A percentile compares a stretch with the other conserved stretches of the same genome.
phyloP scores from a whole-genome alignment of 2,113 vertebrate genomes.

The Mugil cephalus region DNA sequence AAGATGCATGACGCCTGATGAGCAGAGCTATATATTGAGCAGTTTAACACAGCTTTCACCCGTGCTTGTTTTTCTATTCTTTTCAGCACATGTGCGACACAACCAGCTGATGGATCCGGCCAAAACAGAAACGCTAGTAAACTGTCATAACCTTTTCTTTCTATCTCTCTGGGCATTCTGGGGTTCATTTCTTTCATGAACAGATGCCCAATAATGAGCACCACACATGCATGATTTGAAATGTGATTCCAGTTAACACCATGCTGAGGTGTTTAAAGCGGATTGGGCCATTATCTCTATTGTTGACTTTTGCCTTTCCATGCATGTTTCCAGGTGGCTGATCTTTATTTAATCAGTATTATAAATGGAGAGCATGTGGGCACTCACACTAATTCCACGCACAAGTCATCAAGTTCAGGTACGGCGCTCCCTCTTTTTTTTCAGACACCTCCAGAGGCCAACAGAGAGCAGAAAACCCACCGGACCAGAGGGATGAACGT shows the following conservation, averaged over 20 bases:
- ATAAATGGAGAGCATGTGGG: not conserved
- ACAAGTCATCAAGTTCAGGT: constrained; percentile 17
- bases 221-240: not conserved
- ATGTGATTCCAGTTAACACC: not conserved
- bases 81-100: not conserved
- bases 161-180: not conserved
- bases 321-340: not conserved
- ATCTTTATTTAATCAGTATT: not conserved
- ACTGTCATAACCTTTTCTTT: not conserved
- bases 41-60: no score
- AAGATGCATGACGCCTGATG: not conserved
- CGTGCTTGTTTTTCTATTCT: no score
- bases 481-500: constrained; percentile 55
- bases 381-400: not conserved
- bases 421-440: not conserved
- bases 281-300: no score
- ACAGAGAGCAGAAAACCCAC: constrained; percentile 28
- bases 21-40: no score
- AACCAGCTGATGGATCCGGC: not conserved
- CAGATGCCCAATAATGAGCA: not conserved
- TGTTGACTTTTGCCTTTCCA: not conserved
- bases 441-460: not conserved
- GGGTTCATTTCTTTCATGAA: not conserved
- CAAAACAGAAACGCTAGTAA: constrained; percentile 2
- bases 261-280: not conserved